These are phyloP conservation scores for Diploptera punctata DNA, from an alignment of 2,888 invertebrate genomes.

Conservation along the genomic window DNA sequence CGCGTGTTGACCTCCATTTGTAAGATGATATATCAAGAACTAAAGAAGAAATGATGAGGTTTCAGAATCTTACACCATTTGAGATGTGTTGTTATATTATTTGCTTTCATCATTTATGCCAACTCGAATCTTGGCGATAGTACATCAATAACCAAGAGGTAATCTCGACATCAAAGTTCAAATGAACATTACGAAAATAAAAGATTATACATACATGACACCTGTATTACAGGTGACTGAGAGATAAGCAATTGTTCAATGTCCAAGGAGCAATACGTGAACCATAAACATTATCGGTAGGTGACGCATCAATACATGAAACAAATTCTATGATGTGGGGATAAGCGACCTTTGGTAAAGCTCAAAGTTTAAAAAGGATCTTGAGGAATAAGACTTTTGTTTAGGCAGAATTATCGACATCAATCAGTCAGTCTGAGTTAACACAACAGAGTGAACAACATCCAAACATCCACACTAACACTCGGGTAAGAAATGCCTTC, in stretches of 20 bases:
- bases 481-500: no score
- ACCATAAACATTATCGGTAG: neutral
- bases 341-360: constrained; percentile 16
- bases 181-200: neutral
- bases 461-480: neutral
- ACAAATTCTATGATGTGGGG: neutral
- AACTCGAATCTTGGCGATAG: neutral
- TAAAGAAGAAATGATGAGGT: no score
- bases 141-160: neutral
- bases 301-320: neutral
- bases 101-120: neutral
- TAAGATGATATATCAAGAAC: no score
- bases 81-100: neutral
- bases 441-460: neutral
- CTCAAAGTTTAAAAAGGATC: constrained; percentile 11
- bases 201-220: neutral
- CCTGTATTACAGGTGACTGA: neutral
- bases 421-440: neutral
- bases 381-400: neutral
- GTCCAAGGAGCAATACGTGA: neutral
- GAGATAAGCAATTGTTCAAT: neutral
- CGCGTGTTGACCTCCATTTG: no score
- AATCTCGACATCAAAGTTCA: neutral
- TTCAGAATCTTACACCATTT: no score
- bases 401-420: neutral